Conservation (phyloP, 2,888 invertebrate species). For the Caenorhabditis sulstoni region DNA sequence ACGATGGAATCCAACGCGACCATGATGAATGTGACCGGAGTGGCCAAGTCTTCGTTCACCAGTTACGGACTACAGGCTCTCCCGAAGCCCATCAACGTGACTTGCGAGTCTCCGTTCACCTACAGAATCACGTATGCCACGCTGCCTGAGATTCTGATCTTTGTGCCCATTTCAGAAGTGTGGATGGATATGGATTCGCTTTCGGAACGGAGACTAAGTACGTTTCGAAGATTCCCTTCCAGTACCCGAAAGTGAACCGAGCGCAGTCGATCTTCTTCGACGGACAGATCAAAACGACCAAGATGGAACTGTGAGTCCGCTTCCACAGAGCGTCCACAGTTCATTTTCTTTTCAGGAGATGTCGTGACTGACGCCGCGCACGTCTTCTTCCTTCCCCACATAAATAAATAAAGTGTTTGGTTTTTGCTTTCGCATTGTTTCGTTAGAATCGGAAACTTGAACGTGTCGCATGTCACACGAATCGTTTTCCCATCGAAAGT, state of each 20-base stretch:
- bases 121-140: constrained; percentile 16
- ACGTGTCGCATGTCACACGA: constrained; percentile 44
- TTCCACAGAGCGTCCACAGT: background rate
- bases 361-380: constrained; percentile 17
- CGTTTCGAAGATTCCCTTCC: background rate
- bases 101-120: constrained; percentile 30
- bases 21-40: constrained; percentile 7
- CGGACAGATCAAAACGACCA: constrained; percentile 43
- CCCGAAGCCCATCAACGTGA: constrained; percentile 17
- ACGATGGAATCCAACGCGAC: constrained; percentile 8
- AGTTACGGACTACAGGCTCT: background rate
- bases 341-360: constrained; percentile 31
- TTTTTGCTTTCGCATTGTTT: constrained; percentile 51
- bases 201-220: constrained; percentile 1
- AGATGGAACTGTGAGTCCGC: constrained; percentile 40
- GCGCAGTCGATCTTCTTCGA: constrained; percentile 36
- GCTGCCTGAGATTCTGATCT: background rate
- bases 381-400: constrained; percentile 17
- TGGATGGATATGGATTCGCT: constrained; percentile 35
- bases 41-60: background rate
- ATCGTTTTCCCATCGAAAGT: constrained; percentile 13
- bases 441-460: constrained; percentile 34
- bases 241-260: constrained; percentile 7
- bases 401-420: constrained; percentile 56
- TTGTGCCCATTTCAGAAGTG: constrained; percentile 16